Base-by-base conservation (phyloP, 2,888 invertebrate genomes). In the Cantharis rustica region DNA sequence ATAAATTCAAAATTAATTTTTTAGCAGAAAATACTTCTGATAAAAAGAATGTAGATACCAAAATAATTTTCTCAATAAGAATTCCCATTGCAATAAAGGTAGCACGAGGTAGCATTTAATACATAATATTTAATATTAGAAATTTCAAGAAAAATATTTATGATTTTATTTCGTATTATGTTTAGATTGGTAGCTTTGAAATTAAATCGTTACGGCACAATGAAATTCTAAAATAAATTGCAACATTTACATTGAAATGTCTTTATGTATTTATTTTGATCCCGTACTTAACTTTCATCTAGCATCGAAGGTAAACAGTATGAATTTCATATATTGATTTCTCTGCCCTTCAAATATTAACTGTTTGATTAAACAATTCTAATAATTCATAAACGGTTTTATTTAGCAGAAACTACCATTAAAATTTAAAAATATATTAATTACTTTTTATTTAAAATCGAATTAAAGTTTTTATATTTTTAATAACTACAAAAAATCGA, bases 281-380 rank as follows among this genome's bases (percentile, higher is more conserved):
- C 47, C 47, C 47, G 1, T 47, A 47, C 47, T 47, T n/a, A 47
- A 47, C 47, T 64, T 64, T 64, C 17, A 64, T 69, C 26, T 62
- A 62, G 62, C 71, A 71, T 15, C 15, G 5, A 26, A 71, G 23
- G 71, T 71, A 71, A 71, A 71, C 23, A 71, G 71, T 71, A 71
- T 71, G 61, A 71, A 71, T 62, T 71, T 71, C 71, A 16, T 26
- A 15, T 62, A 23, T 71, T 26, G 62, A 71, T 71, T 23, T 13
- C 62, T 62, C 23, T 27, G 27, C 15, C 23, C 62, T 63, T 63
- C 71, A 71, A 61, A 16, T 62, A 61, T 23, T 10, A 47, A 71
- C 27, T 71, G 26, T 61, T 71, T 47, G 47, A 47, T 47, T 47
- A n/a, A 47, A 47, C 47, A 47, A 47, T 47, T 9, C n/a, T 7